phyloP scores from a whole-genome alignment of 2,888 invertebrate species.

The Macrostomum cliftonense region DNA sequence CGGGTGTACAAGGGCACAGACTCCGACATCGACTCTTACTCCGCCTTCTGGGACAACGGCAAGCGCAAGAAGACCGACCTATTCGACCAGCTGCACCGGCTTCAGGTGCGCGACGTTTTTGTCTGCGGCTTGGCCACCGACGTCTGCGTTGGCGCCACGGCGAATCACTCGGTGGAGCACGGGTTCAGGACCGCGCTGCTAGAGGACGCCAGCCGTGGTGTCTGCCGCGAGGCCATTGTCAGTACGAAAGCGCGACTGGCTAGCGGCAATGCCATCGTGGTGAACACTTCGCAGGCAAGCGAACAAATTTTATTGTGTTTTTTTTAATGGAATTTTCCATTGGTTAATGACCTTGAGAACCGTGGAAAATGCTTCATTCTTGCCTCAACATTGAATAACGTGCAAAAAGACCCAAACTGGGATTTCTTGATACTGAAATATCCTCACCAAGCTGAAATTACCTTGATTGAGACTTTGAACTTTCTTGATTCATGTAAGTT shows the following conservation, averaged over 20 bases:
- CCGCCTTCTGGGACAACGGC: constrained; percentile 94
- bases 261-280: constrained; percentile 58
- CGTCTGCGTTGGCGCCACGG: constrained; percentile 70
- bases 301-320: no score
- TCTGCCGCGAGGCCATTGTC: constrained; percentile 63
- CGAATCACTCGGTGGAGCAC: constrained; percentile 65
- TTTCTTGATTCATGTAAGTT: no score
- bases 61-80: constrained; percentile 68
- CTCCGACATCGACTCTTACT: constrained; percentile 85
- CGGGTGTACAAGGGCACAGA: constrained; percentile 52
- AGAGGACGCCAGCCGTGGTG: constrained; percentile 75
- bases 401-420: no score
- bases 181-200: constrained; percentile 71
- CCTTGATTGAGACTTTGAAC: no score
- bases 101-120: constrained; percentile 70
- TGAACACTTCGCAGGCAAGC: constrained; percentile 52
- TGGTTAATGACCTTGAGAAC: no score
- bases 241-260: constrained; percentile 57
- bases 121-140: constrained; percentile 85
- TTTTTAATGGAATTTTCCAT: no score
- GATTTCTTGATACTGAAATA: no score
- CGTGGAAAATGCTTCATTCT: no score
- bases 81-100: constrained; percentile 55
- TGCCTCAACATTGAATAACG: no score
- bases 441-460: no score